Evolutionary conservation across 2,888 invertebrate species (phyloP), one percentile per base, ranked within the genome.

Genomic region (Thymelicus sylvestris): DNA sequence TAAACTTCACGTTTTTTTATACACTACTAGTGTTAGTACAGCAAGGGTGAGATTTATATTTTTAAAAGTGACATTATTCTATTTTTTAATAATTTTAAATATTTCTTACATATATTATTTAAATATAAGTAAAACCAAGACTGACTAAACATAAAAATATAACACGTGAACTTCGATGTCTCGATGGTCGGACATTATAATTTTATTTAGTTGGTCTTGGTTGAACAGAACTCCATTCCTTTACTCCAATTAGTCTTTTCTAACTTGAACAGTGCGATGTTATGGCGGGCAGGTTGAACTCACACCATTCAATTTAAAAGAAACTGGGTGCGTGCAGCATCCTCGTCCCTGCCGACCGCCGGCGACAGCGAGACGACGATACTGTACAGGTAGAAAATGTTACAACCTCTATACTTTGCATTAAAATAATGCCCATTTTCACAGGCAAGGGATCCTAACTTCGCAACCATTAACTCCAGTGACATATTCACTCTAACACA

Each of bases 351-450:
- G 86, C 86, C 82, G 74, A 79, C 74, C 74, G 47, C 73, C 72
- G 71, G 64, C 71, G 65, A 76, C 83, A 81, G 85, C 86, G 86
- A 81, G 84, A 87, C 91, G 92, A 89, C 89, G 89, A 88, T 85
- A 82, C 90, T 90, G 89, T 84, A 92, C 92, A 84, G 84, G 85
- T 91, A 92, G 86, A 90, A 90, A 92, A 85, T 88, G 91, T 93
- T 96, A 96, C 96, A 96, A 97, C 96, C 96, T 97, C 97, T 97
- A 97, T 97, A 97, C 97, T 97, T 97, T 97, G 97, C 97, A 97
- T 96, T 96, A 96, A 97, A 97, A 95, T 96, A 97, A 97, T 97
- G 96, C 96, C 96, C 95, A 96, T 96, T 96, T 96, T 96, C 95
- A 95, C 94, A 94, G 94, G 94, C 93, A 94, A 93, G 93, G 93